phyloP scores from a whole-genome alignment of 2,888 invertebrate species.

The Sarcophaga subvicina region DNA sequence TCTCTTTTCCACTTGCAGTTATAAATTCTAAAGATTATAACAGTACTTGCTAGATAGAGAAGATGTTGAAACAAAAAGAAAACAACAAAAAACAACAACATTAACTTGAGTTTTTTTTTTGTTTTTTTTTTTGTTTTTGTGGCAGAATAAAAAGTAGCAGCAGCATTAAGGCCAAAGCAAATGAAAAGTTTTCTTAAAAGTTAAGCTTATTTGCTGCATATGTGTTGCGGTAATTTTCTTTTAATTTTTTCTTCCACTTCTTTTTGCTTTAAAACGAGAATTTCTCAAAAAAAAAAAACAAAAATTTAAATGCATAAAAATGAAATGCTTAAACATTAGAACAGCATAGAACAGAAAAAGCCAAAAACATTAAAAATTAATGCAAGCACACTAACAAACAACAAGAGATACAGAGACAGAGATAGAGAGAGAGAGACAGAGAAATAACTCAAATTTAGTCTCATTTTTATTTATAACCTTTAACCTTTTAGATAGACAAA shows the following conservation, averaged over 20 bases:
- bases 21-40: slow-evolving; percentile 14
- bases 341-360: background rate
- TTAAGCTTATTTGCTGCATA: slow-evolving; percentile 69
- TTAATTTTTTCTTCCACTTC: background rate
- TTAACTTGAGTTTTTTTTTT: slow-evolving; percentile 30
- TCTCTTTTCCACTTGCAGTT: background rate
- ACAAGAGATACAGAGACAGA: too few species aligned
- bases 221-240: slow-evolving; percentile 56
- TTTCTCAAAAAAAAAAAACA: background rate
- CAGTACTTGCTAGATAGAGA: background rate
- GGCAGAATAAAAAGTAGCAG: slow-evolving; percentile 30
- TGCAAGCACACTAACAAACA: too few species aligned
- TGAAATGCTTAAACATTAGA: background rate
- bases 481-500: background rate
- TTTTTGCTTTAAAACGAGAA: background rate
- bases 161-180: slow-evolving; percentile 17
- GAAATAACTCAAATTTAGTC: too few species aligned
- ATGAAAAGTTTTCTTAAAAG: slow-evolving; percentile 59
- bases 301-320: slow-evolving; percentile 10
- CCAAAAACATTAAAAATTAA: background rate
- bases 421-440: too few species aligned
- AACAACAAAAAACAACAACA: background rate
- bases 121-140: background rate
- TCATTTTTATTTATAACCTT: slow-evolving; percentile 31
- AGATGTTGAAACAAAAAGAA: background rate